Evolutionary conservation across 2,888 invertebrate genomes (phyloP).

Genomic region (Nebria brevicollis): DNA sequence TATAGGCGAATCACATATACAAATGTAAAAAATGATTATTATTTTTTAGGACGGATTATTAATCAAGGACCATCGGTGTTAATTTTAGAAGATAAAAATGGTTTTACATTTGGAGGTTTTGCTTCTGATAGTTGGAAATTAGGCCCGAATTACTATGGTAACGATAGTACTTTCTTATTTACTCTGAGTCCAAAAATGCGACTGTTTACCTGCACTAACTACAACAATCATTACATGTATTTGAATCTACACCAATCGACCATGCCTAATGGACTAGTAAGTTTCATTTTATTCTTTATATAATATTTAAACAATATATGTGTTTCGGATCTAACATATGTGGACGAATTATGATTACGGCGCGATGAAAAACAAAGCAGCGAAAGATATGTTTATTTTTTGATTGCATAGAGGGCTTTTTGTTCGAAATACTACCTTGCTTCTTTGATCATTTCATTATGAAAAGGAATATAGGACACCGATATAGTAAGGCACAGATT

Average conservation of each 20-base stretch:
- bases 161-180: constrained; percentile 84
- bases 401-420: too few species aligned
- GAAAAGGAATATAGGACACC: too few species aligned
- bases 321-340: background rate
- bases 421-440: too few species aligned
- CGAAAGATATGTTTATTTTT: too few species aligned
- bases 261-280: constrained; percentile 90
- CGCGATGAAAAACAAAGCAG: too few species aligned
- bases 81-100: constrained; percentile 83
- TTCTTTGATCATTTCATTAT: too few species aligned
- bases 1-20: too few species aligned
- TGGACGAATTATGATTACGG: too few species aligned
- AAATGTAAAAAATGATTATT: too few species aligned
- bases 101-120: constrained; percentile 91
- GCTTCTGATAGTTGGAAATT: constrained; percentile 82
- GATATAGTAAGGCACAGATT: too few species aligned
- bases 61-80: constrained; percentile 86
- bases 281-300: constrained; percentile 52
- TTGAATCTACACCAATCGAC: constrained; percentile 92
- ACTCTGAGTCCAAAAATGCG: constrained; percentile 83
- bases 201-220: constrained; percentile 80
- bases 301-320: constrained; percentile 9
- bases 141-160: constrained; percentile 80
- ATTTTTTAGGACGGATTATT: constrained; percentile 71
- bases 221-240: constrained; percentile 92